These are phyloP conservation scores for Poeciliopsis turrubarensis DNA, from an alignment of 2,113 vertebrate species.

Conservation along the genomic window DNA sequence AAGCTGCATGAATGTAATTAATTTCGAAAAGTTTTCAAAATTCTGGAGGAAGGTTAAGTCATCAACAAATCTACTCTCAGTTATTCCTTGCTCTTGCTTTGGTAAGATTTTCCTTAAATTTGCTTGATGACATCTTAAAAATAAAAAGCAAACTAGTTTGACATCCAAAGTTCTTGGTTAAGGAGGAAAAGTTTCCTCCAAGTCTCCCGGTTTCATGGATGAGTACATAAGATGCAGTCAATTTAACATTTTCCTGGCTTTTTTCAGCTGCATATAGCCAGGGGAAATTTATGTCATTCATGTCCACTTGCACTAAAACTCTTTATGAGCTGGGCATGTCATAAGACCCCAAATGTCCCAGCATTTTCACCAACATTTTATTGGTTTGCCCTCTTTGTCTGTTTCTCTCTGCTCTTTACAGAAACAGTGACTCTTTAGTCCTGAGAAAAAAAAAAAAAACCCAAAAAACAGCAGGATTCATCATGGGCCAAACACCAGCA, in stretches of 20 bases:
- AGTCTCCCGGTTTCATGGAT: conserved; percentile 21
- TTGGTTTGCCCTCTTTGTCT: background rate
- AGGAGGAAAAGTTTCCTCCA: conserved; percentile 2
- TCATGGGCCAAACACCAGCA: conserved; percentile 26
- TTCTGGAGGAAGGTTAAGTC: too few relatives aligned
- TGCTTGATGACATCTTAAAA: background rate
- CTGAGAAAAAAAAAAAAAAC: conserved; percentile 26
- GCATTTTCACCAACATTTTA: conserved; percentile 7
- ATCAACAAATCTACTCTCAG: background rate
- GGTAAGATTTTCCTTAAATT: background rate
- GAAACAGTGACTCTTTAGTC: conserved; percentile 29
- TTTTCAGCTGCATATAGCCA: conserved; percentile 20
- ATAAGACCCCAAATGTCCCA: conserved; percentile 10
- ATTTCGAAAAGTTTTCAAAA: background rate
- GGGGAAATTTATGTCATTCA: conserved; percentile 37
- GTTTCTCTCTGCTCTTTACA: background rate
- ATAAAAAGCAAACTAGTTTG: background rate
- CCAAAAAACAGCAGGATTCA: conserved; percentile 17
- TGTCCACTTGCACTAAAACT: conserved; percentile 2
- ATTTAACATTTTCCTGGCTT: conserved; percentile 46
- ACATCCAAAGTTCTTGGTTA: too few relatives aligned
- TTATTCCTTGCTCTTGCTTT: background rate
- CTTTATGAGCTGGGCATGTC: background rate
- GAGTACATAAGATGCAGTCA: conserved; percentile 14
- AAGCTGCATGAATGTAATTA: too few relatives aligned